phyloP scores from a whole-genome alignment of 2,797 vertebrate genomes.

The Hippocampus kuda region DNA sequence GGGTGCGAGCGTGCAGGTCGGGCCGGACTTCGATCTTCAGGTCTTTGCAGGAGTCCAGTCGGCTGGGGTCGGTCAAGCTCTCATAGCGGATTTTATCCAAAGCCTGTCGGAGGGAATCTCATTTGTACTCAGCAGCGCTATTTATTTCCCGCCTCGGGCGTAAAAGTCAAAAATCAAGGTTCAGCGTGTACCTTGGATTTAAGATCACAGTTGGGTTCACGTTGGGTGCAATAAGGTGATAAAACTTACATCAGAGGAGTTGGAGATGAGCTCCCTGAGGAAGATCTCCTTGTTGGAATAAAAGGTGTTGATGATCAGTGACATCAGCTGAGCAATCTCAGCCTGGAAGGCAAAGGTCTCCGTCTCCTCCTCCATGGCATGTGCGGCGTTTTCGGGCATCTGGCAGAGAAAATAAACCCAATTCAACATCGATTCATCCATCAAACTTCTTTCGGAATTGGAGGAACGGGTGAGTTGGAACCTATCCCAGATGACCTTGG shows the following conservation, averaged over 20 bases:
- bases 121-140: background rate
- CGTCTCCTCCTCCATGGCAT: constrained; percentile 57
- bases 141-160: no score
- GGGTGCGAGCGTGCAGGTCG: constrained; percentile 52
- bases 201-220: no score
- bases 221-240: no score
- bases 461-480: background rate
- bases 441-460: background rate
- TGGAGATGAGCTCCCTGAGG: constrained; percentile 67
- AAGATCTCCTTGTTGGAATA: constrained; percentile 71
- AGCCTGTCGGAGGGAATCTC: constrained; percentile 34
- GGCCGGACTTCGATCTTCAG: constrained; percentile 57
- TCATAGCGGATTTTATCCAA: constrained; percentile 69
- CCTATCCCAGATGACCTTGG: background rate
- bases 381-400: constrained; percentile 58
- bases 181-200: no score
- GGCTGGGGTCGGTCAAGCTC: constrained; percentile 61
- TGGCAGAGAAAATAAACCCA: constrained; percentile 22
- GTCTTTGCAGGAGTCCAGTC: constrained; percentile 63
- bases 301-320: constrained; percentile 69
- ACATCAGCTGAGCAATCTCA: constrained; percentile 73
- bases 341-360: constrained; percentile 68
- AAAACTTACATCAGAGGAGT: constrained; percentile 62
- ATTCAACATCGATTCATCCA: background rate
- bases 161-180: no score